Percentiles rank a stretch among this genome's conserved stretches.
phyloP scores from a whole-genome alignment of 1,140 invertebrate genomes.

The Micrasema minimum region DNA sequence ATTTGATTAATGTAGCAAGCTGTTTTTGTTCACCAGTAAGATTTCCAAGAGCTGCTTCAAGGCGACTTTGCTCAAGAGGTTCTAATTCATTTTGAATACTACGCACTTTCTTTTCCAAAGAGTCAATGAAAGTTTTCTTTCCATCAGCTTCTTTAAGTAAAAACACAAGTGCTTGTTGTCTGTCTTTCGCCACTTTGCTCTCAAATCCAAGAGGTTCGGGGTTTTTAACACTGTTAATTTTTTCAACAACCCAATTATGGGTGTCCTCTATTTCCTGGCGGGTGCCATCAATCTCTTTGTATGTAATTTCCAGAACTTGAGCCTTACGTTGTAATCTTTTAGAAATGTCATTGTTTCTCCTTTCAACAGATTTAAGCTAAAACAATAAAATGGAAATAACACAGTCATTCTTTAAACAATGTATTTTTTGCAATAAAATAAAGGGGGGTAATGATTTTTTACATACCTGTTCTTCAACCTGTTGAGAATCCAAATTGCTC shows the following conservation, averaged over 20 bases:
- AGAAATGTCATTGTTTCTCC: slow-evolving; percentile 82
- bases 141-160: slow-evolving; percentile 86
- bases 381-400: slow-evolving; percentile 48
- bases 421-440: neutral
- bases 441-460: slow-evolving; percentile 11
- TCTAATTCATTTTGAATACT: slow-evolving; percentile 89
- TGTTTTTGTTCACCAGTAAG: slow-evolving; percentile 77
- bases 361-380: slow-evolving; percentile 82
- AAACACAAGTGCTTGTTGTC: slow-evolving; percentile 75
- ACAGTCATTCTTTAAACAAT: slow-evolving; percentile 7
- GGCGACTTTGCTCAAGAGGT: slow-evolving; percentile 76
- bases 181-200: slow-evolving; percentile 78
- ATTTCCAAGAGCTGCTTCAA: slow-evolving; percentile 74
- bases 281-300: slow-evolving; percentile 82
- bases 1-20: slow-evolving; percentile 75
- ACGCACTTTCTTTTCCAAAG: slow-evolving; percentile 82
- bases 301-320: slow-evolving; percentile 82
- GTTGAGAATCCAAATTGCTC: slow-evolving; percentile 87
- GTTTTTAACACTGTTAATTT: slow-evolving; percentile 74
- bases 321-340: slow-evolving; percentile 86
- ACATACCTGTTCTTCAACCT: slow-evolving; percentile 84
- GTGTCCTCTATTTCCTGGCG: slow-evolving; percentile 79
- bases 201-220: slow-evolving; percentile 79
- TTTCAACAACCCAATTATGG: slow-evolving; percentile 83
- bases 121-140: slow-evolving; percentile 84